A percentile compares a stretch with the other conserved stretches of the same genome.
Conservation (phyloP, 1,140 invertebrate genomes). For the Caenorhabditis briggsae region DNA sequence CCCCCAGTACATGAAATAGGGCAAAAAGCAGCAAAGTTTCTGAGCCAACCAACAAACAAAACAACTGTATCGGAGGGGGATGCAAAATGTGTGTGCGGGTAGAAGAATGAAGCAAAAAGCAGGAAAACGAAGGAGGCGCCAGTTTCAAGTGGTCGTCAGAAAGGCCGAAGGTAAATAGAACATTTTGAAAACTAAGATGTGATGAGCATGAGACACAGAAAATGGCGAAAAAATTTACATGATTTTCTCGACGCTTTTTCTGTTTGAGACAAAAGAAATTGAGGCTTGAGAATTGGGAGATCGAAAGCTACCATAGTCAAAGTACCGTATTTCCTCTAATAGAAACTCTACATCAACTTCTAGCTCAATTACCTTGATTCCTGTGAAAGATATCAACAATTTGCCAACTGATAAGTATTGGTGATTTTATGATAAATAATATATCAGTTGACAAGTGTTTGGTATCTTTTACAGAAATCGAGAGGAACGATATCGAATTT, state of each 20-base stretch:
- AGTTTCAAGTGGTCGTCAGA: conserved; percentile 23
- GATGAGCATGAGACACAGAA: conserved; percentile 6
- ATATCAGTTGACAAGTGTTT: too few relatives aligned
- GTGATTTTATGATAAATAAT: too few relatives aligned
- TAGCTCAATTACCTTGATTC: too few relatives aligned
- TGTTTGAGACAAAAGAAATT: too few relatives aligned
- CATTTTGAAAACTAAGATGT: conserved; percentile 39
- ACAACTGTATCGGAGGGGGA: not conserved
- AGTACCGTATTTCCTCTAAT: not conserved
- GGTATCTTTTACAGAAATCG: too few relatives aligned
- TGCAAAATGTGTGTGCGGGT: not conserved
- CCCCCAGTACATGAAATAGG: too few relatives aligned
- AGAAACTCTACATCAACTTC: not conserved
- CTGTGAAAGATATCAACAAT: too few relatives aligned
- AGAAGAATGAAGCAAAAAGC: not conserved
- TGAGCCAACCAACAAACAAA: not conserved
- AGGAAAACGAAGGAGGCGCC: not conserved
- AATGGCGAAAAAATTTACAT: not conserved
- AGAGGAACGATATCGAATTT: too few relatives aligned
- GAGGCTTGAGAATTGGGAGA: too few relatives aligned
- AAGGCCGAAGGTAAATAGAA: conserved; percentile 21
- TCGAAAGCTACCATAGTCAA: too few relatives aligned
- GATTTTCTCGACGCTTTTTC: not conserved
- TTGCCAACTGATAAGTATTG: too few relatives aligned
- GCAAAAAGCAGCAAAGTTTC: too few relatives aligned